Conservation (phyloP, 2,113 vertebrate genomes). For the Spea bombifrons region DNA sequence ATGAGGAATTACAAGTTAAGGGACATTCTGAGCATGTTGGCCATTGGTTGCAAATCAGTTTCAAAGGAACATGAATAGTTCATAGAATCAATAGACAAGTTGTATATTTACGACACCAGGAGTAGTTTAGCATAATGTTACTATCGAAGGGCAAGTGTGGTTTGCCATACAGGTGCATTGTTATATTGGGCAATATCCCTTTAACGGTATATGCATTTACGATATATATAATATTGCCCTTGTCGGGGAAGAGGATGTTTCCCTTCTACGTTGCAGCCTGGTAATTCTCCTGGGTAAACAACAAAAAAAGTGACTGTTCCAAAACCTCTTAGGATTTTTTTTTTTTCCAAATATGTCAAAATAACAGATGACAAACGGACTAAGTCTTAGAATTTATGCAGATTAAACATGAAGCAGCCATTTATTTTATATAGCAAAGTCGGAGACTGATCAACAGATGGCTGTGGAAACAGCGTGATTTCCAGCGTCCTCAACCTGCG, state of each 20-base stretch:
- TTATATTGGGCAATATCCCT: too few relatives aligned
- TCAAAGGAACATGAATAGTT: too few relatives aligned
- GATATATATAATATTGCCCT: not conserved
- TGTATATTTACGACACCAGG: too few relatives aligned
- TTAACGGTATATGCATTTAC: too few relatives aligned
- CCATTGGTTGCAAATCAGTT: too few relatives aligned
- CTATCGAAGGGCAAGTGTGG: too few relatives aligned
- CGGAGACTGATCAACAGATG: constrained; percentile 40
- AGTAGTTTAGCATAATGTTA: too few relatives aligned
- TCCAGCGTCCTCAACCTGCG: not conserved
- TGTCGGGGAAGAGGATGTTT: not conserved
- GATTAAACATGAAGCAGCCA: constrained; percentile 41
- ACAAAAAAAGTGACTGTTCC: constrained; percentile 6
- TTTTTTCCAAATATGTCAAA: constrained; percentile 37
- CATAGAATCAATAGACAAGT: too few relatives aligned
- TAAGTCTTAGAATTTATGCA: constrained; percentile 38
- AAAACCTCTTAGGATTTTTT: constrained; percentile 22
- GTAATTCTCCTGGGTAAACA: not conserved
- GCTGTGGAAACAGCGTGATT: constrained; percentile 24
- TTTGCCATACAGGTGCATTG: too few relatives aligned
- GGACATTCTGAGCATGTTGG: too few relatives aligned
- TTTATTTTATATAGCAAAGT: constrained; percentile 8
- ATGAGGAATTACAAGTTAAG: too few relatives aligned
- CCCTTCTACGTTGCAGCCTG: too few relatives aligned
- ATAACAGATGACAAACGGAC: constrained; percentile 44